Base-by-base conservation (phyloP, 2,797 vertebrate species). In the Astyanax mexicanus region DNA sequence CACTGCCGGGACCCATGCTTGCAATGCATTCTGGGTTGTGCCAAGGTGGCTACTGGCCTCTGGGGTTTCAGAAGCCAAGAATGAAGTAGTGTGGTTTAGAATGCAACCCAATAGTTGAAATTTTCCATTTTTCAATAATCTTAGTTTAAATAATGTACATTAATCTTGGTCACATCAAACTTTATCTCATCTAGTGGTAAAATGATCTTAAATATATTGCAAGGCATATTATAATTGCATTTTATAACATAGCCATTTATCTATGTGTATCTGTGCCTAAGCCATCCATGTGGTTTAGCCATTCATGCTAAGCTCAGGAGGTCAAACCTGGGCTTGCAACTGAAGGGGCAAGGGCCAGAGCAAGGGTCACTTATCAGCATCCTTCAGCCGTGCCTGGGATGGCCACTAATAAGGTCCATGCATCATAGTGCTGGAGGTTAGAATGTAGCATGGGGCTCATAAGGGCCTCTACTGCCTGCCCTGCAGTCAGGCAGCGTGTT, bases 341-440 rank as follows among this genome's bases (percentile, higher is more conserved):
- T 74, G 77, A 47, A 69, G 65, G 66, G 65, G 69, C 12, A n/a
- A 32, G 74, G 80, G 71, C 82, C 38, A 77, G 29, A 45, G 70
- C 10, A 42, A 51, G 70, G 88, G 86, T 93, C 81, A 88, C 86
- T 85, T 79, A 90, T 89, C 93, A 94, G 91, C 92, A 19, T 74
- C 77, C 77, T 69, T 79, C 77, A 79, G 77, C 77, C 91, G 90
- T 80, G 89, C 84, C 92, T 87, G 87, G 79, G 85, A 89, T 88
- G 86, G 85, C 73, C 86, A 86, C 86, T 94, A 95, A 95, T 93
- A 92, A 95, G 88, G 87, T 82, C 90, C 90, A 95, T 94, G 92
- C 88, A 94, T 95, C 93, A 96, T 86, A 19, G 85, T 89, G 89
- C 90, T 89, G 85, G 76, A 74, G 89, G 84, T 78, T 88, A 90